A percentile compares a stretch with the other conserved stretches of the same genome.
Conservation (phyloP, 2,888 invertebrate species). For the Dichetophora obliterata region DNA sequence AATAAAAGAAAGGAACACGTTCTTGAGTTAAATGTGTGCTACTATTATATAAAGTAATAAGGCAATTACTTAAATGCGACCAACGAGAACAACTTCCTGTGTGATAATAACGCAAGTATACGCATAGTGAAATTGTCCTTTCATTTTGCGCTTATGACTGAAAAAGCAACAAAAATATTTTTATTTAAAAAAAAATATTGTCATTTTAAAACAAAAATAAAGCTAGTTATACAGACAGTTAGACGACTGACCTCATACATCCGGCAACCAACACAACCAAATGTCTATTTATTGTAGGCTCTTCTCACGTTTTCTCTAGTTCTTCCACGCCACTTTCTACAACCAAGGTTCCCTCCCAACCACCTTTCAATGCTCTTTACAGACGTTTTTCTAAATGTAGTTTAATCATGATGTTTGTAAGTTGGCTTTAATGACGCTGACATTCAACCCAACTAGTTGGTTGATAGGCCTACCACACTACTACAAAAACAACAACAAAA, state of each 20-base stretch:
- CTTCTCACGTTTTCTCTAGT: too few species aligned
- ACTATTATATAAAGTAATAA: too few species aligned
- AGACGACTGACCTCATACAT: neutral
- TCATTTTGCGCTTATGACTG: neutral
- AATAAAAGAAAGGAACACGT: neutral
- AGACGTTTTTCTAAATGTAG: conserved; percentile 17
- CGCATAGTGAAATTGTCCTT: neutral
- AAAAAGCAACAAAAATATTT: neutral
- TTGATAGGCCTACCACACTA: neutral
- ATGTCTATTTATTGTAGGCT: too few species aligned
- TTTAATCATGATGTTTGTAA: conserved; percentile 16
- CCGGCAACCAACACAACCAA: neutral
- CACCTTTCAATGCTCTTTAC: neutral
- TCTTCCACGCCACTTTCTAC: too few species aligned
- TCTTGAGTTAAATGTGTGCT: too few species aligned
- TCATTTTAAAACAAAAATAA: neutral
- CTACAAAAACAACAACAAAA: neutral
- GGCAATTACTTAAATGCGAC: neutral
- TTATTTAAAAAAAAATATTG: neutral
- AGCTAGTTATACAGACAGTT: neutral
- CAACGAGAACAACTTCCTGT: neutral
- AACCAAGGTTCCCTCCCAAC: too few species aligned
- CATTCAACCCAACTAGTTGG: neutral
- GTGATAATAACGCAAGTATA: neutral
- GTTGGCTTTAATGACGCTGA: neutral